Evolutionary conservation across 2,888 invertebrate species (phyloP).

Genomic region (Pinctada fucata): DNA sequence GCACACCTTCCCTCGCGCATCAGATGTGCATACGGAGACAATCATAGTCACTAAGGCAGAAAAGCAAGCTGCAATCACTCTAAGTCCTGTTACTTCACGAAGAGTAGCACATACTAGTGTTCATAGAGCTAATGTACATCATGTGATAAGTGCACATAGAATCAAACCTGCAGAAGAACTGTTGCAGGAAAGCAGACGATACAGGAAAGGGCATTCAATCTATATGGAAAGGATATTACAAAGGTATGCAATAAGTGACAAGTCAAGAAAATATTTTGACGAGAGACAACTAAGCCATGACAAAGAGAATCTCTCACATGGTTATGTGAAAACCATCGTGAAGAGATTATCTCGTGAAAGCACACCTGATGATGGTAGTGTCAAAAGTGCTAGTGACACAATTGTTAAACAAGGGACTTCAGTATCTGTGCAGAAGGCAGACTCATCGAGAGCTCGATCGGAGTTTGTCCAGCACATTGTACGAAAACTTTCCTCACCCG

Average conservation of each 20-base stretch:
- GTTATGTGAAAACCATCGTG: conserved; percentile 67
- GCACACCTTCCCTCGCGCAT: conserved; percentile 32
- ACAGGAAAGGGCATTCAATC: conserved; percentile 66
- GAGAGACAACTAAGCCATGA: conserved; percentile 52
- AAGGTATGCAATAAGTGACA: conserved; percentile 62
- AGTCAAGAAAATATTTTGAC: conserved; percentile 54
- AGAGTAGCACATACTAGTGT: conserved; percentile 30
- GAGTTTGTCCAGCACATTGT: conserved; percentile 68
- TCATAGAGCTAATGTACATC: conserved; percentile 48
- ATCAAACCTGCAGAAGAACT: conserved; percentile 74
- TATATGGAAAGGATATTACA: conserved; percentile 66
- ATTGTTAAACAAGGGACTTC: conserved; percentile 47
- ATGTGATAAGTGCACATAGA: conserved; percentile 58
- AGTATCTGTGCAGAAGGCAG: conserved; percentile 52
- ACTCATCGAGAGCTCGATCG: conserved; percentile 60
- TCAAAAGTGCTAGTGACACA: conserved; percentile 46
- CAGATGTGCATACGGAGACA: conserved; percentile 46
- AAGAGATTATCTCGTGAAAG: conserved; percentile 67
- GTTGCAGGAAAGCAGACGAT: conserved; percentile 70
- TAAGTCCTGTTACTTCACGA: conserved; percentile 28
- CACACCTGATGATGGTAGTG: conserved; percentile 55
- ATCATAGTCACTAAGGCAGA: conserved; percentile 34
- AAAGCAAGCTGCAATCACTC: conserved; percentile 18
- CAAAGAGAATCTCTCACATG: conserved; percentile 65
- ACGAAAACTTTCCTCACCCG: conserved; percentile 61